These are phyloP conservation scores for Sinopyrophorus schimmeli DNA, from an alignment of 2,888 invertebrate genomes.

Conservation along the genomic window DNA sequence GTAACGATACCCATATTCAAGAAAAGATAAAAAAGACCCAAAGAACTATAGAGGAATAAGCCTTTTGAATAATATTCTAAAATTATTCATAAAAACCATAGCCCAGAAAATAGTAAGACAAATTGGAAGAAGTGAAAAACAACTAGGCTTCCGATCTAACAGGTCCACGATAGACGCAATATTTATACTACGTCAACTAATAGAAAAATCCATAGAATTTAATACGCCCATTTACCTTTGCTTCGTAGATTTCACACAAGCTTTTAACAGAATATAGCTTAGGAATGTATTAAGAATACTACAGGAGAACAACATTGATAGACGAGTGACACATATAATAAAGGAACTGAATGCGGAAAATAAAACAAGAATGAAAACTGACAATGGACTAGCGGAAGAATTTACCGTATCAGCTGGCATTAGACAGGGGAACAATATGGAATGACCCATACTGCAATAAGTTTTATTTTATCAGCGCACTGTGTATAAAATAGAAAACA, in stretches of 20 bases:
- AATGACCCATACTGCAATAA: no score
- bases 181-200: not conserved
- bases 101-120: not conserved
- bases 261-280: not conserved
- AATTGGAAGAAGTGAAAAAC: not conserved
- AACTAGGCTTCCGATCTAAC: not conserved
- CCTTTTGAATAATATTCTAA: no score
- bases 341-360: not conserved
- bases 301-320: conserved; percentile 1
- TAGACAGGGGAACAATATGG: conserved; percentile 2
- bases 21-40: no score
- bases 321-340: conserved; percentile 2
- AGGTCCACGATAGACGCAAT: conserved; percentile 1
- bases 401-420: not conserved
- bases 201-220: not conserved
- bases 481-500: no score
- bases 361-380: not conserved
- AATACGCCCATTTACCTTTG: not conserved
- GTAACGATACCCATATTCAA: no score
- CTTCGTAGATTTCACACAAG: not conserved
- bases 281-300: not conserved
- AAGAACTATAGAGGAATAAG: no score
- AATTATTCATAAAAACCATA: no score
- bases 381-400: not conserved
- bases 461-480: no score